Base-by-base conservation (phyloP, 2,797 vertebrate genomes). In the Spatula versicolor region DNA sequence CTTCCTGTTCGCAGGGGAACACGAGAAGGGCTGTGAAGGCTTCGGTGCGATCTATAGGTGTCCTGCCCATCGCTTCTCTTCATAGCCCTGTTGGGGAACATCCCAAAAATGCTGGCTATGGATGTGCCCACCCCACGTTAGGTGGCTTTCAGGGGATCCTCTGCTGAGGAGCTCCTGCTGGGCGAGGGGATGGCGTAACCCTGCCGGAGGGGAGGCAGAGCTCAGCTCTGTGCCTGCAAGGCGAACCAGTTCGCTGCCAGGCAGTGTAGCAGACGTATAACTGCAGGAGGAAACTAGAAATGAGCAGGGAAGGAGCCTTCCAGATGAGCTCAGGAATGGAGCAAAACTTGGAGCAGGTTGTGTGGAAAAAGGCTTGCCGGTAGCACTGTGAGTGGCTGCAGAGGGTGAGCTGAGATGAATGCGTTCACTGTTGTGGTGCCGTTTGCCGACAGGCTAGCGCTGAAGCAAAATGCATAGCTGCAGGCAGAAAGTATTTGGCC, bases 381-480 rank as follows among this genome's bases (percentile, higher is more conserved):
- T 18, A 43, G 26, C 82, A 26, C 62, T 62, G 41, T n/a, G 31
- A 52, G 14, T 52, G 39, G 72, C 59, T 96, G 78, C 46, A 22
- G 80, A 58, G 9, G 6, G 39, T 86, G 67, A 6, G 45, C 45
- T 73, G 55, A 28, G 39, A 75, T 83, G 26, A 90, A 87, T 80
- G 59, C 19, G 60, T 83, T 39, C 55, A 52, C 48, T 93, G 43
- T 71, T 83, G 81, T 1, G 8, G 21, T 68, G 33, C 45, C 60
- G n/a, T 7, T 69, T 85, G 79, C 64, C 37, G 52, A 77, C 52
- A 66, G 67, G 81, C 62, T 66, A 86, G 60, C 45, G 45, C 22
- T 72, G 62, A 21, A 88, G 26, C 76, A 74, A 95, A 83, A 91
- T 56, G 54, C 23, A 21, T 81, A 90, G 76, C 71, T 88, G 55